These are phyloP conservation scores for Dicycla oo DNA, from an alignment of 2,888 invertebrate species.

Conservation along the genomic window DNA sequence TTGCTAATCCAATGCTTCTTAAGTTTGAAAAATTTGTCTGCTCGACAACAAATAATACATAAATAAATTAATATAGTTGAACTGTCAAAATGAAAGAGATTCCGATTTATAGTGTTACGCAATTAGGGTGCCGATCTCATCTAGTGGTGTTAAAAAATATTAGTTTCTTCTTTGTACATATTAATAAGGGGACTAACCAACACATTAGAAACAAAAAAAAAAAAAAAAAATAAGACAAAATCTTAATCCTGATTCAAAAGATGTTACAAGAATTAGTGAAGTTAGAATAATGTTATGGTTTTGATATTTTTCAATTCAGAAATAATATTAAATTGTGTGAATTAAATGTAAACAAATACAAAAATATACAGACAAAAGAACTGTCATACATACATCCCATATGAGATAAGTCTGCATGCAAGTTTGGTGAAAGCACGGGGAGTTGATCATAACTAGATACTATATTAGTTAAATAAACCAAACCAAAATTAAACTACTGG, in stretches of 20 bases:
- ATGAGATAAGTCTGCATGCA: conserved; percentile 47
- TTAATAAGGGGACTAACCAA: background rate
- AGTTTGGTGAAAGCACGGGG: conserved; percentile 45
- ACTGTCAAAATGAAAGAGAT: too few species aligned
- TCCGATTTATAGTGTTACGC: too few species aligned
- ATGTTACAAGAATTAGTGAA: background rate
- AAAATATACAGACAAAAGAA: conserved; percentile 24
- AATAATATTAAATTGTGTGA: background rate
- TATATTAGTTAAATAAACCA: conserved; percentile 27
- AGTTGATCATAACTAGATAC: conserved; percentile 59
- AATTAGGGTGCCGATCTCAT: too few species aligned
- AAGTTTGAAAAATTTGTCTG: too few species aligned
- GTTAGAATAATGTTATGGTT: conserved; percentile 17
- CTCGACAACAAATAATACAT: too few species aligned
- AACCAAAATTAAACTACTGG: conserved; percentile 7
- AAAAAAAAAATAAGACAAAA: background rate
- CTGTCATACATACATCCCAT: background rate
- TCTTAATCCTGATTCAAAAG: background rate
- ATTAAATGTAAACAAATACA: conserved; percentile 35
- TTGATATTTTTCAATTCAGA: conserved; percentile 20
- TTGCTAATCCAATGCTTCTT: too few species aligned
- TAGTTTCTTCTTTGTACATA: background rate
- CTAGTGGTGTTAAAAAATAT: background rate
- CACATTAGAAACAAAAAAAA: background rate
- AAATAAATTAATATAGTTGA: too few species aligned